Evolutionary conservation across 2,797 vertebrate genomes (phyloP).

Genomic region (Ambastaia sidthimunki): DNA sequence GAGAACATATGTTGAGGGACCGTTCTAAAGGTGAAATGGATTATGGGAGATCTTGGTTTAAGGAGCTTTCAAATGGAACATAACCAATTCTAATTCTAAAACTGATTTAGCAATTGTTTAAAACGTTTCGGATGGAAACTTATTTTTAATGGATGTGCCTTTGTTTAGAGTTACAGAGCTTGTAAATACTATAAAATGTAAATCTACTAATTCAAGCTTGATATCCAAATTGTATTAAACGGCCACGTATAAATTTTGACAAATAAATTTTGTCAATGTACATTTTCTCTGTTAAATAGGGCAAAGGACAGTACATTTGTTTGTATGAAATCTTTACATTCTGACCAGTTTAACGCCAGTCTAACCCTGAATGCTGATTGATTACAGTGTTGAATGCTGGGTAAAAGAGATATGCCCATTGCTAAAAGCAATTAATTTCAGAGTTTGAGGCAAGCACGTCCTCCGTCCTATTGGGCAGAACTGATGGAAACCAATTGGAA

Average conservation of each 20-base stretch:
- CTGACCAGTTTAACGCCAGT: constrained; percentile 20
- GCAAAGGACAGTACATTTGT: background rate
- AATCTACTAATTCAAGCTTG: background rate
- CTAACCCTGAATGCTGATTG: constrained; percentile 61
- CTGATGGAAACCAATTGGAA: constrained; percentile 56
- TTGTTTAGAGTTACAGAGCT: background rate
- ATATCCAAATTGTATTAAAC: background rate
- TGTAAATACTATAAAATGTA: background rate
- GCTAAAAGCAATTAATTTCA: constrained; percentile 62
- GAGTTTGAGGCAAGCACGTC: constrained; percentile 53
- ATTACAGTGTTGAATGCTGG: constrained; percentile 52
- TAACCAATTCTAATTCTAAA: constrained; percentile 5
- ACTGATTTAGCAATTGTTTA: background rate
- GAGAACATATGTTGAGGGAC: constrained; percentile 54
- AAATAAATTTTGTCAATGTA: background rate
- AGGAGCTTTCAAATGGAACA: constrained; percentile 8
- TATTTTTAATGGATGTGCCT: background rate
- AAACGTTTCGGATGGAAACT: no score
- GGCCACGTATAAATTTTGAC: background rate
- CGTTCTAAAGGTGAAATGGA: constrained; percentile 1
- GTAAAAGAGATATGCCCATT: constrained; percentile 56
- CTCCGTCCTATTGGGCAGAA: constrained; percentile 53
- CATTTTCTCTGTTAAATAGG: background rate
- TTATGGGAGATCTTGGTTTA: constrained; percentile 11
- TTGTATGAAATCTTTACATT: background rate